Evolutionary conservation across 2,113 vertebrate genomes (phyloP).

Genomic region (Sander lucioperca): DNA sequence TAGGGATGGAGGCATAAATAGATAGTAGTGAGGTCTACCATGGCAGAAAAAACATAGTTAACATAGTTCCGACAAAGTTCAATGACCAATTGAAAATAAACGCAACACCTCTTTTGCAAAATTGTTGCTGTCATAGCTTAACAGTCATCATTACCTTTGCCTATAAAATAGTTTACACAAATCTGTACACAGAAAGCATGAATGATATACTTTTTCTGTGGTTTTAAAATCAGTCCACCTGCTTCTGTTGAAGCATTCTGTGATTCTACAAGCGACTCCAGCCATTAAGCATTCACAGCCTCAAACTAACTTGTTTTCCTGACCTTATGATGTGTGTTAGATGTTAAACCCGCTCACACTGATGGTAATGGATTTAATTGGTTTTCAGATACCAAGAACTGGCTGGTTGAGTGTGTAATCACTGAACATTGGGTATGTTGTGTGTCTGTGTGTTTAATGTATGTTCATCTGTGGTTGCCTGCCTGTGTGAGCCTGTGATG

Average conservation of each 20-base stretch:
- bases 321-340: conserved; percentile 29
- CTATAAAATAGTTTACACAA: neutral
- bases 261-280: conserved; percentile 23
- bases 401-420: conserved; percentile 40
- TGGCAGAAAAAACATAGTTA: conserved; percentile 12
- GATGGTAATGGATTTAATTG: conserved; percentile 59
- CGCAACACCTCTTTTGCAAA: neutral
- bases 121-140: neutral
- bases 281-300: conserved; percentile 22
- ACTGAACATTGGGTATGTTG: conserved; percentile 26
- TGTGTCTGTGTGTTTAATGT: conserved; percentile 34
- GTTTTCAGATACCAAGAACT: conserved; percentile 56
- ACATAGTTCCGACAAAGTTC: conserved; percentile 17
- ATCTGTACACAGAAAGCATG: conserved; percentile 22
- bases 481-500: conserved; percentile 41
- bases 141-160: neutral
- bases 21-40: conserved; percentile 25
- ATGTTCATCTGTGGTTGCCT: conserved; percentile 51
- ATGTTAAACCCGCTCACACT: conserved; percentile 45
- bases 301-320: conserved; percentile 13
- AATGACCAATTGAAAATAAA: conserved; percentile 1
- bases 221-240: conserved; percentile 20
- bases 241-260: conserved; percentile 23
- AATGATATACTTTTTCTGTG: conserved; percentile 6
- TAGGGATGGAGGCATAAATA: conserved; percentile 38